Percentiles rank a stretch among this genome's conserved stretches.
Evolutionary conservation across 2,797 vertebrate species (phyloP).

Genomic region (Hyperoplus immaculatus): DNA sequence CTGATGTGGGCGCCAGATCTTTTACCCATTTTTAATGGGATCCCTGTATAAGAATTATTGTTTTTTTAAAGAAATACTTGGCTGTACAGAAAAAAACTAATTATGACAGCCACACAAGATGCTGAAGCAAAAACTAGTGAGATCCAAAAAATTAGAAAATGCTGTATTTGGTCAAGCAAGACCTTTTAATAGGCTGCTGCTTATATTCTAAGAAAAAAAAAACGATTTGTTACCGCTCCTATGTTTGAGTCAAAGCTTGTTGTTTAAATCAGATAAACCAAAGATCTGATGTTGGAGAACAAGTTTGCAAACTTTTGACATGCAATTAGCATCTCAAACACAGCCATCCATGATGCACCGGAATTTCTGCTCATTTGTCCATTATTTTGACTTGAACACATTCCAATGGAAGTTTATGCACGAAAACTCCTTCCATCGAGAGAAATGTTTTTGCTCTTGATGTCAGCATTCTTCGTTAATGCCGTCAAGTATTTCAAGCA

Average conservation of each 20-base stretch:
- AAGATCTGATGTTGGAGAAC: background rate
- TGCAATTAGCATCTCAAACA: background rate
- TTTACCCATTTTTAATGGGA: background rate
- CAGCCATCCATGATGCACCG: background rate
- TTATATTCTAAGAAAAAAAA: background rate
- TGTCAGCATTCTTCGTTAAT: constrained; percentile 20
- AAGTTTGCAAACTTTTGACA: background rate
- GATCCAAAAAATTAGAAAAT: background rate
- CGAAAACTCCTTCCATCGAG: background rate
- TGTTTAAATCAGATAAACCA: background rate
- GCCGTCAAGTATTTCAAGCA: background rate
- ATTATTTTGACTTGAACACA: background rate
- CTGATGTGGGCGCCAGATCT: background rate
- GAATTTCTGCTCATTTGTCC: background rate
- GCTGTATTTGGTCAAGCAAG: background rate
- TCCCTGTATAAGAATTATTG: background rate
- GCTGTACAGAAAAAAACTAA: background rate
- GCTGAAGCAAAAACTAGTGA: background rate
- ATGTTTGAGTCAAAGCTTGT: background rate
- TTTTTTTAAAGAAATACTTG: background rate
- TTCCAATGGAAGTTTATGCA: background rate
- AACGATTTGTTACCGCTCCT: background rate
- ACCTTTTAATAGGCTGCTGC: background rate
- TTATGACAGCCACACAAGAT: background rate
- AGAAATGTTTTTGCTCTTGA: background rate